Evolutionary conservation across 2,113 vertebrate genomes (phyloP).

Genomic region (Muntiacus muntjak): DNA sequence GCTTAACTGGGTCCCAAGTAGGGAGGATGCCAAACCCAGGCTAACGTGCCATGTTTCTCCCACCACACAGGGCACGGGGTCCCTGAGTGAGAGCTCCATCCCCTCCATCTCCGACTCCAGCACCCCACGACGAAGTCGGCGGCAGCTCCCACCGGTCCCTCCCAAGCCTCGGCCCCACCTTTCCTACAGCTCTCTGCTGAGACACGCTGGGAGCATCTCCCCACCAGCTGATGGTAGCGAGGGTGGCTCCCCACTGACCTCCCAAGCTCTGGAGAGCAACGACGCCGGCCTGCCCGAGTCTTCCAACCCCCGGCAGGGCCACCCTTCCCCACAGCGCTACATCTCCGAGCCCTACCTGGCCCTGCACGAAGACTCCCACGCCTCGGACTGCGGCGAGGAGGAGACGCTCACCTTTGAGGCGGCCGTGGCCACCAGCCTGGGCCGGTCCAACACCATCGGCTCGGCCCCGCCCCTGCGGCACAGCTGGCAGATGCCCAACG

Average conservation of each 20-base stretch:
- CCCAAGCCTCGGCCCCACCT: slow-evolving; percentile 94
- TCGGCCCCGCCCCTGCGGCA: slow-evolving; percentile 93
- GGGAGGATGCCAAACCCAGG: background rate
- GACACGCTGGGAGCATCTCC: slow-evolving; percentile 80
- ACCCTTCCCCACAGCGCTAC: slow-evolving; percentile 90
- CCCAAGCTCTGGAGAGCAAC: slow-evolving; percentile 73
- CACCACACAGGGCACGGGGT: slow-evolving; percentile 82
- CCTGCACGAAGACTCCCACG: slow-evolving; percentile 87
- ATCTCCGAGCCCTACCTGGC: slow-evolving; percentile 97
- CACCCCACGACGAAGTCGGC: slow-evolving; percentile 89
- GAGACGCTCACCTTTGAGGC: slow-evolving; percentile 97
- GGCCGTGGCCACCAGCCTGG: slow-evolving; percentile 92
- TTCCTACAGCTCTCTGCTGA: slow-evolving; percentile 92
- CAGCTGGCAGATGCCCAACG: slow-evolving; percentile 96
- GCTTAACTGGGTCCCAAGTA: background rate
- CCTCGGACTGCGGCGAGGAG: slow-evolving; percentile 86
- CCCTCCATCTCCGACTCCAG: slow-evolving; percentile 89
- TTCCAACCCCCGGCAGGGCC: slow-evolving; percentile 80
- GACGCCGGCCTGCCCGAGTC: slow-evolving; percentile 77
- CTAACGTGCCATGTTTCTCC: slow-evolving; percentile 4
- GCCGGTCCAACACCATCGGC: slow-evolving; percentile 92
- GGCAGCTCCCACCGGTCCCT: slow-evolving; percentile 95
- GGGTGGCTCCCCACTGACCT: slow-evolving; percentile 77
- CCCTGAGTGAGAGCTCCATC: slow-evolving; percentile 88
- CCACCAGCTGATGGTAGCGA: slow-evolving; percentile 77